Conservation (phyloP, 2,797 vertebrate genomes). For the Cichlasoma orientale region DNA sequence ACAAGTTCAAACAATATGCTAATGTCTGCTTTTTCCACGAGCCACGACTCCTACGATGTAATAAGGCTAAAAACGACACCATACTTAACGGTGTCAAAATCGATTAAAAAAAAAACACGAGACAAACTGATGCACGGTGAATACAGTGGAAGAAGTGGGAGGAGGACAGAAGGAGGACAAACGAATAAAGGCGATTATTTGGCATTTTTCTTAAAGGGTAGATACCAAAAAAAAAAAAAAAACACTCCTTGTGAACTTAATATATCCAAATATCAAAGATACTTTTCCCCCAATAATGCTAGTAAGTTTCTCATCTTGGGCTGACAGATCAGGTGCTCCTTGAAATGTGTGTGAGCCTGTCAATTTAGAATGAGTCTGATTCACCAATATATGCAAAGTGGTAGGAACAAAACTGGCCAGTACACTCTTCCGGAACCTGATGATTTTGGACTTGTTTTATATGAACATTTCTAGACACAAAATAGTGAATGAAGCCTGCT, state of each 20-base stretch:
- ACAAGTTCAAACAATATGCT: slow-evolving; percentile 72
- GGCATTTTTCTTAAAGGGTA: background rate
- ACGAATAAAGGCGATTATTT: too few relatives aligned
- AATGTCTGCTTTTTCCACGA: slow-evolving; percentile 65
- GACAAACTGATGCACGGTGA: slow-evolving; percentile 14
- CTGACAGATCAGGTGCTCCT: too few relatives aligned
- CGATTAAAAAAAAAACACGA: slow-evolving; percentile 3
- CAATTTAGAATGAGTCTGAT: background rate
- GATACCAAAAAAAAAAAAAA: background rate
- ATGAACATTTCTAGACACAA: background rate
- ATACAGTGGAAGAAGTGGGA: background rate
- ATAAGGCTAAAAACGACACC: slow-evolving; percentile 45
- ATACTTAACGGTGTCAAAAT: slow-evolving; percentile 36
- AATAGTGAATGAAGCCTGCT: rapidly evolving
- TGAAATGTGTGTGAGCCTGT: too few relatives aligned
- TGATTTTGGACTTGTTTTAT: background rate
- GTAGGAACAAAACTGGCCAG: background rate
- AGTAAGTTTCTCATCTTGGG: too few relatives aligned
- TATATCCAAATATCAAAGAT: background rate
- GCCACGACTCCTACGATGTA: slow-evolving; percentile 35
- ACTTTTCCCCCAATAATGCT: too few relatives aligned
- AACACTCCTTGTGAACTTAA: background rate
- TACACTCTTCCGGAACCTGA: background rate
- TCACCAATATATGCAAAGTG: rapidly evolving
- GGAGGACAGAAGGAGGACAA: background rate